phyloP scores from a whole-genome alignment of 2,113 vertebrate species.

The Hiodon tergisus region DNA sequence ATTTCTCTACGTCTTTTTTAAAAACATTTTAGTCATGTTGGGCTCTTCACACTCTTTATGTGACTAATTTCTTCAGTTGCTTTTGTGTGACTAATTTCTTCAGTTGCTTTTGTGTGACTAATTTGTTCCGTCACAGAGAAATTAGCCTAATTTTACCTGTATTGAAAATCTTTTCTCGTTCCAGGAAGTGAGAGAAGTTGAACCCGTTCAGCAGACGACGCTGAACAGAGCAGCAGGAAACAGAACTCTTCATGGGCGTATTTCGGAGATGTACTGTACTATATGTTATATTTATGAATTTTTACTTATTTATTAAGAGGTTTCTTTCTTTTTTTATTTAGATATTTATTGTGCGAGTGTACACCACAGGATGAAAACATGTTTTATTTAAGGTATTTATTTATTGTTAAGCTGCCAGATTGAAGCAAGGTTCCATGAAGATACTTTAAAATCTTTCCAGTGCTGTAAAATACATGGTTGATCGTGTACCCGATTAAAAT shows the following conservation, averaged over 20 bases:
- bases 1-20: too few relatives aligned
- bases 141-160: too few relatives aligned
- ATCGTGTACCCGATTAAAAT: not conserved
- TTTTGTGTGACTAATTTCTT: not conserved
- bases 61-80: not conserved
- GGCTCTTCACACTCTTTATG: not conserved
- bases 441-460: not conserved
- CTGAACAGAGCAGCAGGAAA: not conserved
- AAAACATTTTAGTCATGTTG: too few relatives aligned
- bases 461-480: not conserved
- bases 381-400: slow-evolving; percentile 18
- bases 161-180: not conserved
- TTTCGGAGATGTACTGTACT: slow-evolving; percentile 16
- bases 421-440: slow-evolving; percentile 3
- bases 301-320: slow-evolving; percentile 22
- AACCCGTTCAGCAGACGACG: not conserved
- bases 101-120: too few relatives aligned
- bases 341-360: slow-evolving; percentile 4
- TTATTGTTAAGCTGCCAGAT: slow-evolving; percentile 17
- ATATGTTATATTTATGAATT: slow-evolving; percentile 24
- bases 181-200: not conserved
- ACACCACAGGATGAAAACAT: not conserved
- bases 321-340: slow-evolving; percentile 6
- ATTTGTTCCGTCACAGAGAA: not conserved
- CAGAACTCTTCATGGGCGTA: not conserved